A percentile compares a stretch with the other conserved stretches of the same genome.
Evolutionary conservation across 2,113 vertebrate species (phyloP).

Genomic region (Plotosus lineatus): DNA sequence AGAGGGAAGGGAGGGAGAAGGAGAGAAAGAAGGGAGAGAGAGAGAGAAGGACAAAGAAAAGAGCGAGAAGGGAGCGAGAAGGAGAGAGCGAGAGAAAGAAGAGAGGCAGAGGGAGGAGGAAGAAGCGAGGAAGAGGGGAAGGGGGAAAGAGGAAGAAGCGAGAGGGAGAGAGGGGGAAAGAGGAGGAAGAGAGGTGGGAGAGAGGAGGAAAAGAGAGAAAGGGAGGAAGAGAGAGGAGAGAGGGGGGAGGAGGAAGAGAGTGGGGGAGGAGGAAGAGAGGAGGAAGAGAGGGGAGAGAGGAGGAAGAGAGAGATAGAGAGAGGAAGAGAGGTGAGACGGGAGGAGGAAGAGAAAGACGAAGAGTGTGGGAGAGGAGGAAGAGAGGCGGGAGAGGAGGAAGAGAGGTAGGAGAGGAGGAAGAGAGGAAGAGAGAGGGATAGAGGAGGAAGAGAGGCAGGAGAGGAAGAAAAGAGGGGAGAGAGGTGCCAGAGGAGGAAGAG

Average conservation of each 20-base stretch:
- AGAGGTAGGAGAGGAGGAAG: background rate
- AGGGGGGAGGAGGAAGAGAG: background rate
- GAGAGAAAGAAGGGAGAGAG: constrained; percentile 30
- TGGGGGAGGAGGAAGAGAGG: too few species aligned
- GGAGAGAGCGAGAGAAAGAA: constrained; percentile 33
- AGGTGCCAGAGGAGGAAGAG: too few species aligned
- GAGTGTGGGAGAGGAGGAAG: background rate
- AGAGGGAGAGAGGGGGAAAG: background rate
- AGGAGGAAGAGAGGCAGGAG: too few species aligned
- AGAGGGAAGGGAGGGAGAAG: background rate
- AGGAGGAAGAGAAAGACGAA: background rate
- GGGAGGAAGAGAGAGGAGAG: constrained; percentile 34
- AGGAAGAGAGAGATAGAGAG: background rate
- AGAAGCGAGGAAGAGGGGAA: background rate
- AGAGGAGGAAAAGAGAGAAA: background rate
- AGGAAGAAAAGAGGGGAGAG: too few species aligned
- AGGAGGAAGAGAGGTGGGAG: too few species aligned
- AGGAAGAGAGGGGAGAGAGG: too few species aligned
- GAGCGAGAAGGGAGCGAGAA: background rate
- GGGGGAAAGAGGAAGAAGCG: constrained; percentile 33
- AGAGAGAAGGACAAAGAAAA: background rate
- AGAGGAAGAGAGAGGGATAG: background rate
- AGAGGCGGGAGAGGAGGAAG: constrained; percentile 35
- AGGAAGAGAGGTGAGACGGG: constrained; percentile 25
- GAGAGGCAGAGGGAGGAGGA: background rate